Base-by-base conservation (phyloP, 2,888 invertebrate genomes). In the Tenodera sinensis region DNA sequence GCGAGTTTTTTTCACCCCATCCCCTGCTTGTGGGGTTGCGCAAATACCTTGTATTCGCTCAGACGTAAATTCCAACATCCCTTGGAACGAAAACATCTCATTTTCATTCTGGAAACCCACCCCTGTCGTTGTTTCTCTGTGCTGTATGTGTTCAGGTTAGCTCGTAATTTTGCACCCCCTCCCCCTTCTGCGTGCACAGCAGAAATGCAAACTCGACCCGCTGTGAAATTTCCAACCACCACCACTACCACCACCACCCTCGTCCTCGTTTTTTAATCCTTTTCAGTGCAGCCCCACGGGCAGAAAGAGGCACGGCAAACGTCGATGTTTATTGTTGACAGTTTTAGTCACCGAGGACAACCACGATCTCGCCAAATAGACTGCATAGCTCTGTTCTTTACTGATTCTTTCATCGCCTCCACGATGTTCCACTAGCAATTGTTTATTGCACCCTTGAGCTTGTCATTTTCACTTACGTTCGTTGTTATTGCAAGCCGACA, bases 11-110 rank as follows among this genome's bases (percentile, higher is more conserved):
- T 42, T 42, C 42, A 42, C 42, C 42, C 54, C 54, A 15, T 71
- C 54, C 54, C 54, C 25, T 71, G 20, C 54, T 71, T 20, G 54
- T 71, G 54, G 54, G 54, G 54, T 71, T 71, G 54, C 54, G 47
- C 86, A 86, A 81, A 86, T 86, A 86, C 86, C 81, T 28, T 30
- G 86, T 81, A 71, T 28, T 81, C 86, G 30, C 86, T 81, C 71
- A 86, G 20, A 86, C 86, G 28, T 86, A 71, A 86, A 86, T 81
- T 86, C 54, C 85, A 85, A 47, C 30, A 20, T 84, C 84, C 34
- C 84, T 84, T 34, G n/a, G 25, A 28, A 28, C 85, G 71, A 84
- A 14, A 85, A 71, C 86, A 86, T 86, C 71, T 86, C 54, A 86
- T 86, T 86, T 86, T 81, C 81, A 86, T 86, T 86, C 30, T 86